phyloP scores from a whole-genome alignment of 2,797 vertebrate genomes.

The Perdix hodgsoniae region DNA sequence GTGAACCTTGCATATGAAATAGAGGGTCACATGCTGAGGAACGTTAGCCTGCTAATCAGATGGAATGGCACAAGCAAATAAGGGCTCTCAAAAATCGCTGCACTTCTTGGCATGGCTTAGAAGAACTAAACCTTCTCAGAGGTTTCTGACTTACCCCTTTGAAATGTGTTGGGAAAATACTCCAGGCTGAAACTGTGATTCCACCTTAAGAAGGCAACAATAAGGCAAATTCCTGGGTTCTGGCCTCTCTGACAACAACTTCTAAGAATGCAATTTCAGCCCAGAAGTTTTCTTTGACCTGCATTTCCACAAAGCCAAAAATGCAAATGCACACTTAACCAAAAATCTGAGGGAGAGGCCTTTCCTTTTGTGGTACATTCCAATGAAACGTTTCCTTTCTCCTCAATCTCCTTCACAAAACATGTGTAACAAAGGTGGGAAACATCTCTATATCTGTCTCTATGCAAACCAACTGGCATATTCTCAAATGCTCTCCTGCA shows the following conservation, averaged over 20 bases:
- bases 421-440: not conserved
- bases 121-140: not conserved
- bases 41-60: not conserved
- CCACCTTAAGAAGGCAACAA: not conserved
- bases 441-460: not conserved
- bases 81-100: not conserved
- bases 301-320: conserved; percentile 26
- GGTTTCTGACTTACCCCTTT: not conserved
- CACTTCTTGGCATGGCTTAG: not conserved
- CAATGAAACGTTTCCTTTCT: not conserved
- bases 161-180: conserved; percentile 18
- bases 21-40: not conserved
- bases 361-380: not conserved
- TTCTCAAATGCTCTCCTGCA: not conserved
- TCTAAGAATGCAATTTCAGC: not conserved
- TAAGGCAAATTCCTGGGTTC: not conserved
- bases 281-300: conserved; percentile 1
- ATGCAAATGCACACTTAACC: not conserved
- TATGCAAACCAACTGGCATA: not conserved
- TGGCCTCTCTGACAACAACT: not conserved
- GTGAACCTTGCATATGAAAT: not conserved
- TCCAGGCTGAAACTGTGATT: not conserved
- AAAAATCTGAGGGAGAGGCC: not conserved
- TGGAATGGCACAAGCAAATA: not conserved
- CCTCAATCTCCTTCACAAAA: not conserved